These are phyloP conservation scores for Drosophila elegans DNA, from an alignment of 1,140 invertebrate genomes.

Conservation along the genomic window DNA sequence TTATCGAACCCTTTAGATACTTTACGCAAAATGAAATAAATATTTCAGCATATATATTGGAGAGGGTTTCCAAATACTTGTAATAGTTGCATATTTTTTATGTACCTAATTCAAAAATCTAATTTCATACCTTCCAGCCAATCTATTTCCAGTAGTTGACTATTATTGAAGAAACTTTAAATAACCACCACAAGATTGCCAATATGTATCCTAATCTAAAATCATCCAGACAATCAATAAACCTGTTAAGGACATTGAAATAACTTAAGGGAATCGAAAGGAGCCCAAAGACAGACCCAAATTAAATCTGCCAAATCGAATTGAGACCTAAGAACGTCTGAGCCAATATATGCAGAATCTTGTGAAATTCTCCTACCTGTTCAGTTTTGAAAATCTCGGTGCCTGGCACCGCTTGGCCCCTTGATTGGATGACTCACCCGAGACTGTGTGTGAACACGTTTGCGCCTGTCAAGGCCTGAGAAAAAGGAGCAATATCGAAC, in stretches of 20 bases:
- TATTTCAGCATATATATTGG: no score
- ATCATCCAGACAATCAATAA: slow-evolving; percentile 3
- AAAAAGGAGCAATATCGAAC: slow-evolving; percentile 64
- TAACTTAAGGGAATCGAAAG: background rate
- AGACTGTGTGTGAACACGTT: slow-evolving; percentile 48
- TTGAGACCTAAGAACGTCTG: slow-evolving; percentile 26
- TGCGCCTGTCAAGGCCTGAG: slow-evolving; percentile 63
- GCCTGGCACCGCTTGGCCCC: slow-evolving; percentile 31
- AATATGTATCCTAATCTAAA: background rate
- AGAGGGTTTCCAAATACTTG: no score
- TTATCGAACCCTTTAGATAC: no score
- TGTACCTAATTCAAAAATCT: no score
- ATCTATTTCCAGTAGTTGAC: no score
- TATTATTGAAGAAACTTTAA: no score
- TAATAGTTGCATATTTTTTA: no score
- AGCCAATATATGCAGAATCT: slow-evolving; percentile 54
- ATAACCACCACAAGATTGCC: no score
- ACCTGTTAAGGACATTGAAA: background rate
- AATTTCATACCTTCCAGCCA: no score
- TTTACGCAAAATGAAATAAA: no score
- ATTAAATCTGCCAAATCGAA: slow-evolving; percentile 25
- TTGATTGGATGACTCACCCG: slow-evolving; percentile 52
- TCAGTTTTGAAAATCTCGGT: slow-evolving; percentile 25
- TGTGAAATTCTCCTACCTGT: slow-evolving; percentile 65
- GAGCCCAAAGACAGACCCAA: slow-evolving; percentile 5